These are phyloP conservation scores for Hecatera dysodea DNA, from an alignment of 2,888 invertebrate species.

Conservation along the genomic window DNA sequence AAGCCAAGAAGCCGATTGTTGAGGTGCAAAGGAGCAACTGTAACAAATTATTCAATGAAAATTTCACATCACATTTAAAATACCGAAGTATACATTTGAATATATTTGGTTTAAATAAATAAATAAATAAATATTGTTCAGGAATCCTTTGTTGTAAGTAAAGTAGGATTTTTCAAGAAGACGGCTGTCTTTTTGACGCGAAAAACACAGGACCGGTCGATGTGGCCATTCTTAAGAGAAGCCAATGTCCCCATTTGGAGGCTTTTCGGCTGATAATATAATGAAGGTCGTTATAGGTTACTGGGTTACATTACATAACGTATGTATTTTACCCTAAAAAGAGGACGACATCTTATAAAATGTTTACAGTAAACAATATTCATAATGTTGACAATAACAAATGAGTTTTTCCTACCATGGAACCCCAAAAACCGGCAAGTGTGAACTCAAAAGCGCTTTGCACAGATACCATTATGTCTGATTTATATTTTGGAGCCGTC, in stretches of 20 bases:
- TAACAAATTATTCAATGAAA: too few relatives aligned
- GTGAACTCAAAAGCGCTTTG: conserved; percentile 63
- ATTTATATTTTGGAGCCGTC: conserved; percentile 80
- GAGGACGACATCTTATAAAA: conserved; percentile 30
- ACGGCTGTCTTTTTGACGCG: background rate
- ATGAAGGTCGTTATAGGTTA: background rate
- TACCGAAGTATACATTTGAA: too few relatives aligned
- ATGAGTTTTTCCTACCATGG: conserved; percentile 50
- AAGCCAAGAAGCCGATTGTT: background rate
- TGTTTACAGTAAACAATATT: conserved; percentile 56
- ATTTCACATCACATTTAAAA: too few relatives aligned
- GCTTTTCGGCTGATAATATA: background rate
- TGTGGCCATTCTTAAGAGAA: background rate
- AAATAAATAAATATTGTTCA: background rate
- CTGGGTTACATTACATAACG: conserved; percentile 1
- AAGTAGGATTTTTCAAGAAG: background rate
- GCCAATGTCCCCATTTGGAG: background rate
- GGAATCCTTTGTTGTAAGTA: background rate
- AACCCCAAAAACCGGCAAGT: conserved; percentile 57
- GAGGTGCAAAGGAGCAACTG: too few relatives aligned
- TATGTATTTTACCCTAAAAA: background rate
- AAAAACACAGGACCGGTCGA: background rate
- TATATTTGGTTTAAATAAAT: too few relatives aligned
- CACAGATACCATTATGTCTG: conserved; percentile 69
- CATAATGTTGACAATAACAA: conserved; percentile 56